Percentiles rank a stretch among this genome's conserved stretches.
phyloP scores from a whole-genome alignment of 2,113 vertebrate genomes.

The Tauraco erythrolophus region DNA sequence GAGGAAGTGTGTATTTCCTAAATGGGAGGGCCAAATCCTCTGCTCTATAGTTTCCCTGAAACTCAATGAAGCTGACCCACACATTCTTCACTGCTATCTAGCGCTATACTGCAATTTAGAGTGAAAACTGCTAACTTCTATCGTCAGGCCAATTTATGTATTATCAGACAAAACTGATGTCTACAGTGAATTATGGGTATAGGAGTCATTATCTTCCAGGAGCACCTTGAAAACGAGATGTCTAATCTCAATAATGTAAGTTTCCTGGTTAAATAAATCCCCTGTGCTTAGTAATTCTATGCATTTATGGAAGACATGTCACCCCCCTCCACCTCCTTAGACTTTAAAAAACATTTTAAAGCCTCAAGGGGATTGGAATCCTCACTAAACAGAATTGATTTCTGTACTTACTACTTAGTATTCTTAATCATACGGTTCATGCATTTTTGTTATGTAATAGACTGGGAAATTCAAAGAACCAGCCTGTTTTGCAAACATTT shows the following conservation, averaged over 20 bases:
- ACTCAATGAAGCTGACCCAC: neutral
- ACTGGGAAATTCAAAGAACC: slow-evolving; percentile 20
- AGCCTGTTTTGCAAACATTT: slow-evolving; percentile 36
- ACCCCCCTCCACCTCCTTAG: slow-evolving; percentile 25
- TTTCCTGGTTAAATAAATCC: slow-evolving; percentile 79
- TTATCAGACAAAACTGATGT: slow-evolving; percentile 67
- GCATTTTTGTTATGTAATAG: slow-evolving; percentile 52
- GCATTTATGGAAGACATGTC: slow-evolving; percentile 69
- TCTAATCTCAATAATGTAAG: slow-evolving; percentile 81
- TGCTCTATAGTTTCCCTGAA: neutral
- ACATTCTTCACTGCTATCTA: slow-evolving; percentile 20
- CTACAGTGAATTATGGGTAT: slow-evolving; percentile 70
- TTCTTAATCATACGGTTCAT: slow-evolving; percentile 45
- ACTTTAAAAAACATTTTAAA: slow-evolving; percentile 69
- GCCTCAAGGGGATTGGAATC: slow-evolving; percentile 67
- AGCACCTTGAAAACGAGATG: slow-evolving; percentile 79
- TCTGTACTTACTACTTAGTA: slow-evolving; percentile 50
- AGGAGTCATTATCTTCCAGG: slow-evolving; percentile 74
- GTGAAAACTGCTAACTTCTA: slow-evolving; percentile 64
- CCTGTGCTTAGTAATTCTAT: slow-evolving; percentile 60
- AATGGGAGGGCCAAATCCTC: neutral
- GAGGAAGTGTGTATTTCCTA: neutral
- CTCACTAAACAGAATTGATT: slow-evolving; percentile 68
- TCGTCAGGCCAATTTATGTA: slow-evolving; percentile 63
- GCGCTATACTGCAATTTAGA: slow-evolving; percentile 13